Conservation (phyloP, 2,797 vertebrate genomes). For the Borostomias antarcticus region DNA sequence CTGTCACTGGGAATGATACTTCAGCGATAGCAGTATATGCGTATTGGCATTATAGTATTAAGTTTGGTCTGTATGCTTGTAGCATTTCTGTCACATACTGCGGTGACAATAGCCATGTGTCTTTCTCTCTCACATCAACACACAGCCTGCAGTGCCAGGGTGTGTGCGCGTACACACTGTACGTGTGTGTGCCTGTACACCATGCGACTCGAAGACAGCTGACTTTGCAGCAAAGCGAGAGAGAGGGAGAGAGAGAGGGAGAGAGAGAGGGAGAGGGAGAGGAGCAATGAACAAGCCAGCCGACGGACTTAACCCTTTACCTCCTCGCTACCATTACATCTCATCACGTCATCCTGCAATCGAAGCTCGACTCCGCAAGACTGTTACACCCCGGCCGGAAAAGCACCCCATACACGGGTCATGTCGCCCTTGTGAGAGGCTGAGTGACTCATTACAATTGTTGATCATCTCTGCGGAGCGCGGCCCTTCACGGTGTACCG, state of each 20-base stretch:
- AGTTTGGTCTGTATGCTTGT: neutral
- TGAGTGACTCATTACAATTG: no score
- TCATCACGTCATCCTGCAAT: no score
- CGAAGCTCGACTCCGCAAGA: no score
- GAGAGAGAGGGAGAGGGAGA: neutral
- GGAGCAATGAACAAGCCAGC: constrained; percentile 2
- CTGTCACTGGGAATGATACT: neutral
- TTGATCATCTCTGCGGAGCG: no score
- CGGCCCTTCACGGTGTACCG: no score
- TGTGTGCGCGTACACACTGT: neutral
- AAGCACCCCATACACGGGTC: no score
- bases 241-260: neutral
- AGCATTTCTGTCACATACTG: neutral
- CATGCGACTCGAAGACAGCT: constrained; percentile 30
- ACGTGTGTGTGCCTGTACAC: constrained; percentile 1
- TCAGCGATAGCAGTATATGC: neutral
- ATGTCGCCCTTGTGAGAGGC: no score
- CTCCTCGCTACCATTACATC: neutral
- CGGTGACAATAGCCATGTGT: neutral
- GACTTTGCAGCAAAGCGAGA: constrained; percentile 48
- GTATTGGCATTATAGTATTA: neutral
- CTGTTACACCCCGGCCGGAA: no score
- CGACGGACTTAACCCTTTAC: constrained; percentile 18
- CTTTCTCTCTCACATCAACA: neutral
- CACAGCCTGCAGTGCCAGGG: neutral